Percentiles rank a stretch among this genome's conserved stretches.
Conservation (phyloP, 2,888 invertebrate genomes). For the Schizaphis graminum region DNA sequence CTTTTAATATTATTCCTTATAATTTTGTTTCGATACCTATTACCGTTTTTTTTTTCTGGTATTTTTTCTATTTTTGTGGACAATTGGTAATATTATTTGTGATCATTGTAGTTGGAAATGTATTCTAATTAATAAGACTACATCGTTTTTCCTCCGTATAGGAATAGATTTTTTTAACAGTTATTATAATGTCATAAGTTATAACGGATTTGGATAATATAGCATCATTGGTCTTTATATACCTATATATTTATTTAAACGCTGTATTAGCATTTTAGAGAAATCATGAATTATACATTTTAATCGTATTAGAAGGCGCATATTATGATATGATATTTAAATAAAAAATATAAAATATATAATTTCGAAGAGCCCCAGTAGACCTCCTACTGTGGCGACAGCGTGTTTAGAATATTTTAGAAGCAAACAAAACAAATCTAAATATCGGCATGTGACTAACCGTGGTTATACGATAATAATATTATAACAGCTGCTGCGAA, state of each 20-base stretch:
- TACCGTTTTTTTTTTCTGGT: neutral
- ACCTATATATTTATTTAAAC: neutral
- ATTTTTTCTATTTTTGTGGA: neutral
- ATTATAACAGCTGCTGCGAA: neutral
- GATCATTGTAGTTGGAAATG: neutral
- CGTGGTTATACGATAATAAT: neutral
- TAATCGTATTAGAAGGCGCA: neutral
- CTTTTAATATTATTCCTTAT: neutral
- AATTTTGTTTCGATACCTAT: neutral
- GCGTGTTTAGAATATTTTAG: neutral
- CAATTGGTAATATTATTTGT: neutral
- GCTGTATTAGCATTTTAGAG: neutral
- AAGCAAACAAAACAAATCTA: neutral
- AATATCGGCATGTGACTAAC: neutral
- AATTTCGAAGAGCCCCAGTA: neutral
- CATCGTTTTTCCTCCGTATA: neutral
- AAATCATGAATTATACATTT: constrained; percentile 5
- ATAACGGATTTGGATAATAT: neutral
- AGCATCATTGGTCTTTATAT: neutral
- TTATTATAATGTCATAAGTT: neutral
- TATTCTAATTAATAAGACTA: neutral
- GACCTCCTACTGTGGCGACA: neutral
- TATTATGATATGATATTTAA: neutral
- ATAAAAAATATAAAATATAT: neutral
- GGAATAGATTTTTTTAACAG: neutral